Conservation (phyloP, 2,888 invertebrate genomes). For the Hemaris fuciformis region DNA sequence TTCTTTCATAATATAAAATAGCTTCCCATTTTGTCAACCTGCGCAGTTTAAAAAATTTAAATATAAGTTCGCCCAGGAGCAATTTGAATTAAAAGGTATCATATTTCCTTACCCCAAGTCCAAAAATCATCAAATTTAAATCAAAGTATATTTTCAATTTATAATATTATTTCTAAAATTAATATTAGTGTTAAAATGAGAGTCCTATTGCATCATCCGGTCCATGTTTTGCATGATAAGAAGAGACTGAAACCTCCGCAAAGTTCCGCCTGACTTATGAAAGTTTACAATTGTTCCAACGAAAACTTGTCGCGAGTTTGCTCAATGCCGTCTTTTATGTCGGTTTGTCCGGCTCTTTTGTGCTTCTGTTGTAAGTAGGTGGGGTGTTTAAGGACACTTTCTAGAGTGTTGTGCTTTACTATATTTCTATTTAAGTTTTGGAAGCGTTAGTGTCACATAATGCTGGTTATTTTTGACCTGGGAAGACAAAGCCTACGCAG, state of each 20-base stretch:
- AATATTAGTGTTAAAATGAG: neutral
- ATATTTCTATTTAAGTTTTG: neutral
- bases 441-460: too few species aligned
- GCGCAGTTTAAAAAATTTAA: too few species aligned
- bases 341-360: slow-evolving; percentile 8
- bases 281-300: slow-evolving; percentile 23
- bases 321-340: slow-evolving; percentile 23
- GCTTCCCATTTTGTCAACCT: too few species aligned
- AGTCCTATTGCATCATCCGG: slow-evolving; percentile 17
- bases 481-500: too few species aligned
- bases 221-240: slow-evolving; percentile 31
- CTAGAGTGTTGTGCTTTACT: neutral
- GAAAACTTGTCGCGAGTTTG: slow-evolving; percentile 26
- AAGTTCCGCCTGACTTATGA: slow-evolving; percentile 16
- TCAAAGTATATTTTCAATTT: too few species aligned
- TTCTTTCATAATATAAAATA: too few species aligned
- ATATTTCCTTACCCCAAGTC: too few species aligned
- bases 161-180: too few species aligned
- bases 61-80: too few species aligned
- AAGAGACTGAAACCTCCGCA: slow-evolving; percentile 17
- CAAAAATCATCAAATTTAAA: too few species aligned
- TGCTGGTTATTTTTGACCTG: too few species aligned
- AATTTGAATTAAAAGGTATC: too few species aligned
- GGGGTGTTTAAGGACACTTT: neutral
- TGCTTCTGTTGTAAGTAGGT: neutral